Evolutionary conservation across 2,888 invertebrate genomes (phyloP).

Genomic region (Conchocele bisecta): DNA sequence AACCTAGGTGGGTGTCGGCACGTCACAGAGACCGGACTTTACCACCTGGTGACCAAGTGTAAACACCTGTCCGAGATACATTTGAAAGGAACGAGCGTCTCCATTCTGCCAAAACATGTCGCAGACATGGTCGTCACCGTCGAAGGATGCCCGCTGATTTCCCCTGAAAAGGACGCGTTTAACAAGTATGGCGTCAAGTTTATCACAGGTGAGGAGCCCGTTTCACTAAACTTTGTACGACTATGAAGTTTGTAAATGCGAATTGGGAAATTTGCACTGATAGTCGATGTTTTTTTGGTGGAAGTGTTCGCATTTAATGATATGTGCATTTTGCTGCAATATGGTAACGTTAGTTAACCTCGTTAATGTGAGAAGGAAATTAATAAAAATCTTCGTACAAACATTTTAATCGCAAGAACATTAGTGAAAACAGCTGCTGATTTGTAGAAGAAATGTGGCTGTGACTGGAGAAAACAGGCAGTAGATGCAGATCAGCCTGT

Average conservation of each 20-base stretch:
- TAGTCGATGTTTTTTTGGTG: background rate
- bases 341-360: no score
- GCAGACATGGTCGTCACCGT: constrained; percentile 26
- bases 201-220: constrained; percentile 13
- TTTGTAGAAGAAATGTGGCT: no score
- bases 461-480: no score
- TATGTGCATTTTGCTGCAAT: no score
- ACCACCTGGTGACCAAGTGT: constrained; percentile 39
- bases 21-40: constrained; percentile 58
- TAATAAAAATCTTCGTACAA: no score
- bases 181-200: constrained; percentile 17
- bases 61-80: constrained; percentile 33
- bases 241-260: background rate
- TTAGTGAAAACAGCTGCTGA: no score
- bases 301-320: no score
- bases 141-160: constrained; percentile 55
- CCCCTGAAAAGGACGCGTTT: constrained; percentile 45
- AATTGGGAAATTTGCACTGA: background rate
- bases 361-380: no score
- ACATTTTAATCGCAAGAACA: no score
- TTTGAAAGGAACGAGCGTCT: constrained; percentile 52
- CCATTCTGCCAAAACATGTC: constrained; percentile 43
- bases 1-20: constrained; percentile 47
- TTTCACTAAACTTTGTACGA: background rate
- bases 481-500: no score